Base-by-base conservation (phyloP, 1,140 invertebrate species). In the Radopholus similis region DNA sequence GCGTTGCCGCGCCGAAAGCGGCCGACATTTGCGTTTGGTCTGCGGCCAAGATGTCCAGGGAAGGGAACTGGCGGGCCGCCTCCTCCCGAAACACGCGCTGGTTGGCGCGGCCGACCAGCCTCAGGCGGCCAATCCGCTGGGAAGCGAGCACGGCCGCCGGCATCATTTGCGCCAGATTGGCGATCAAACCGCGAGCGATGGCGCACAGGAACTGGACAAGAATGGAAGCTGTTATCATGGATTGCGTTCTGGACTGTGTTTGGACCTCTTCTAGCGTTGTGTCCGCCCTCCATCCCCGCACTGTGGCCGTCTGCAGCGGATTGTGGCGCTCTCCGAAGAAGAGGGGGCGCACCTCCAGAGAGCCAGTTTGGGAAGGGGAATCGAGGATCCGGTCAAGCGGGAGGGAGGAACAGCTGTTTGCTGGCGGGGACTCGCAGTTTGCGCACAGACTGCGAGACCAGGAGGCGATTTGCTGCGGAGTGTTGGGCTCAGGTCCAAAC, bases 151-250 rank as follows among this genome's bases (percentile, higher is more conserved):
- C 18, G 11, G 23, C 23, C n/a, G 42, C 28, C 0, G 66, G 66
- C 66, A 68, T 42, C 66, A 68, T 68, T 70, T 42, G 35, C 21
- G 66, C 40, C 9, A 68, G 23, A 37, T 68, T 68, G 21, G 32
- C 32, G 30, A 68, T 40, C 15, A 71, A 44, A 0, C 66, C 66
- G 5, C 64, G 66, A 68, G 66, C 70, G 15, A 73, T 72, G 18
- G 21, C 35, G n/a, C 26, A 18, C 15, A 70, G 4, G n/a, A 68
- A 42, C 66, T 73, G 51, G 58, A 67, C 3, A 51, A 4, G 23
- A 47, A n/a, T 47, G 44, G 26, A n/a, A 18, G 5, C 44, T 8
- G n/a, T 23, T 5, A 47, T 23, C 15, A 47, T 5, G 6, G 6
- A n/a, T 47, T 47, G 1, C 13, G 5, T 47, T 47, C 13, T 47